phyloP scores from a whole-genome alignment of 2,888 invertebrate species.

The Dicyrtoma fusca region DNA sequence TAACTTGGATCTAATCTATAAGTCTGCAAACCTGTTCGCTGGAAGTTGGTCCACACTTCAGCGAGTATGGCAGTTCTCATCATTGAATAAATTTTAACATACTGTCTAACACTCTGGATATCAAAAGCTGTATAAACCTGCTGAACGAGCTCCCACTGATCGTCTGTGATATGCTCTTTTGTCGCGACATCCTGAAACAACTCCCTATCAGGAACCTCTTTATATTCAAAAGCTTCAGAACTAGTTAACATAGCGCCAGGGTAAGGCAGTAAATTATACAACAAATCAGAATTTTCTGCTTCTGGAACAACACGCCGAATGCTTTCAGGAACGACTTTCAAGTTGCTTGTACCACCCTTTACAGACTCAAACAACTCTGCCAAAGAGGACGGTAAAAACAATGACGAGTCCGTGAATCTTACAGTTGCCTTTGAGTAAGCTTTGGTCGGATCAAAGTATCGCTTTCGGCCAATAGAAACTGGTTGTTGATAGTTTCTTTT shows the following conservation, averaged over 20 bases:
- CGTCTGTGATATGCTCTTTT: neutral
- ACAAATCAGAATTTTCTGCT: neutral
- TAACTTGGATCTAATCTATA: neutral
- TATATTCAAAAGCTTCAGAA: neutral
- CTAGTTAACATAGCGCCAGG: neutral
- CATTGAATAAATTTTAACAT: neutral
- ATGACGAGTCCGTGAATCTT: neutral
- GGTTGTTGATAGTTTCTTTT: no score
- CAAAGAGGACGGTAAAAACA: no score
- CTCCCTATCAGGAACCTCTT: neutral
- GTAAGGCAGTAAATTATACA: neutral
- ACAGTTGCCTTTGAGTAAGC: neutral
- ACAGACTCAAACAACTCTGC: no score
- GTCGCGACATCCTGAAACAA: neutral
- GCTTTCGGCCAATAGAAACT: no score
- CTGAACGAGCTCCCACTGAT: neutral
- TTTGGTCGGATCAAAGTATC: no score
- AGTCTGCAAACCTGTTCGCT: neutral
- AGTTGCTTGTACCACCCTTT: no score
- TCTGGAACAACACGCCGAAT: neutral
- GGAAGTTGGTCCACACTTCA: constrained; percentile 1
- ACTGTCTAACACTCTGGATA: neutral
- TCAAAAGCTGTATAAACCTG: neutral
- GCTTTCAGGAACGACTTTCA: neutral
- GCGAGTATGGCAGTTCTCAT: neutral